Evolutionary conservation across 1,140 invertebrate species (phyloP), one percentile per base, ranked within the genome.

Genomic region (Apis dorsata): DNA sequence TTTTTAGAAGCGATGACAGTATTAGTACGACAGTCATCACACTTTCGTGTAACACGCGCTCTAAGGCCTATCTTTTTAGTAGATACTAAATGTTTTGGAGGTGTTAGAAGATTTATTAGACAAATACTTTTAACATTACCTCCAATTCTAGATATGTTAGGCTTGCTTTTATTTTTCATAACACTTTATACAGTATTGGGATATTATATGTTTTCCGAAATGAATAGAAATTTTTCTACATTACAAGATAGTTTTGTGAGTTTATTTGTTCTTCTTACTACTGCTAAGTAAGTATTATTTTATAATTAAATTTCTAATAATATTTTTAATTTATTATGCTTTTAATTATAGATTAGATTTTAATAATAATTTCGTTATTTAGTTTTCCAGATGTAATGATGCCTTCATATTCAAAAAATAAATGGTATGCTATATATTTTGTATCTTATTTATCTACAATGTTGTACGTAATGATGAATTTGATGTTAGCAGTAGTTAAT

Each of bases 381-480:
- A 98, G 97, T 93, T 98, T 97, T 94, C 98, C 98, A 34, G 98
- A 98, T 93, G 97, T 99, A 13, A 98, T 98, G 98, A 98, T 99
- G 97, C 97, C 97, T 17, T 96, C 97, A 0, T 98, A 98, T 94
- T 95, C 96, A 5, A 95, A 95, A 88, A 97, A 95, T 24, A 96
- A 96, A 90, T 98, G 96, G 95, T 97, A 97, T 88, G 96, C 96
- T n/a, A 93, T 98, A 65, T 98, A 98, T 92, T 98, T 98, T 93
- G 96, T 98, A 75, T 95, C 96, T 1, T 99, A 98, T 92, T 95
- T 99, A 49, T 96, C 96, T 74, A 96, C 97, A 28, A 97, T 97
- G 88, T 94, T 99, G 0, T 98, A 98, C 91, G 96, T 98, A 55
- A 95, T 98, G 83, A 98, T 98, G 97, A 98, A 98, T 94, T 95